Percentiles rank a stretch among this genome's conserved stretches.
Evolutionary conservation across 2,113 vertebrate species (phyloP).

Genomic region (Synodontis membranacea): DNA sequence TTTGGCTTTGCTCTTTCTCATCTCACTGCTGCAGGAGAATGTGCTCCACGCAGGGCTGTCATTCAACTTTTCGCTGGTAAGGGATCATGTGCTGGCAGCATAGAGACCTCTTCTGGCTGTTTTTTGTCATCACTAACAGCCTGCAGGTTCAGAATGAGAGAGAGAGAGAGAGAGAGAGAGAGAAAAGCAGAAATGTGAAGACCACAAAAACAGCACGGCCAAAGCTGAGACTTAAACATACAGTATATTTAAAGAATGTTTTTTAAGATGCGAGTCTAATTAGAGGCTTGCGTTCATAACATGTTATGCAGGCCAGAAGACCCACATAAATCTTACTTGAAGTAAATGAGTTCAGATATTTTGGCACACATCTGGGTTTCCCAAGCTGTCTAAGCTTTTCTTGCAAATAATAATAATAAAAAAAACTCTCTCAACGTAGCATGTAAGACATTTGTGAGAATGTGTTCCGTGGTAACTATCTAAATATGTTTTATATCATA

Average conservation of each 20-base stretch:
- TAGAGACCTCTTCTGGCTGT: conserved; percentile 49
- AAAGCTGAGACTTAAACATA: background rate
- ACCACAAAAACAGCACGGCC: background rate
- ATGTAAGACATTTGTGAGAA: no score
- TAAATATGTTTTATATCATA: background rate
- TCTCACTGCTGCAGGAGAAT: conserved; percentile 20
- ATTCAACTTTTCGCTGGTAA: conserved; percentile 13
- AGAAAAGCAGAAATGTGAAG: background rate
- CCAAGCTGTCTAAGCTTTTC: background rate
- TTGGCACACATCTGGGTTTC: background rate
- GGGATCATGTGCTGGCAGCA: conserved; percentile 8
- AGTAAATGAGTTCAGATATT: background rate
- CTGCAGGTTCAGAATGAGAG: background rate
- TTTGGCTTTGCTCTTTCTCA: conserved; percentile 9
- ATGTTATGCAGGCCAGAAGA: background rate
- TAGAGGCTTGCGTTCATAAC: background rate
- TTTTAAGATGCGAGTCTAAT: background rate
- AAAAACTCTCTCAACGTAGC: background rate
- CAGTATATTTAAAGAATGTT: background rate
- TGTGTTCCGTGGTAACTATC: background rate
- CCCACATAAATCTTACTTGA: background rate
- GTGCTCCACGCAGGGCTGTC: background rate
- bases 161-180: background rate
- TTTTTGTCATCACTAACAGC: background rate
- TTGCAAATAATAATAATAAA: background rate